These are phyloP conservation scores for Branchellion lobata DNA, from an alignment of 2,888 invertebrate species.

Conservation along the genomic window DNA sequence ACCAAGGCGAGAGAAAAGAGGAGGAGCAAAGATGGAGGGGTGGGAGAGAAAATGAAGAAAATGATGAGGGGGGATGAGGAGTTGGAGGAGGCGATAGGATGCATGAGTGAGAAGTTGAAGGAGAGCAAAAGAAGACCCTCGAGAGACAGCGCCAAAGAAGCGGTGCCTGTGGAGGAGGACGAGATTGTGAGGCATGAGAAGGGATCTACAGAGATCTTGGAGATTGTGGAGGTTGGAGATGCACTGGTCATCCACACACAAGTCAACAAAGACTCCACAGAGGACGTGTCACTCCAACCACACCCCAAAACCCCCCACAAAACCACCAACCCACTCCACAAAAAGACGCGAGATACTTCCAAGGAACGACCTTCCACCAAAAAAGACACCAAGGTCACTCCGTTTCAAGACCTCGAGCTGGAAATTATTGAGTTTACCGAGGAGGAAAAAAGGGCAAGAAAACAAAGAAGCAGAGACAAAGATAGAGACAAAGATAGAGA, in stretches of 20 bases:
- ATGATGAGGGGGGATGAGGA: background rate
- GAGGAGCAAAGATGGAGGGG: too few relatives aligned
- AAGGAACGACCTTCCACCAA: background rate
- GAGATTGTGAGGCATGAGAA: background rate
- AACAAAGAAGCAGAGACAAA: too few relatives aligned
- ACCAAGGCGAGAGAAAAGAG: too few relatives aligned
- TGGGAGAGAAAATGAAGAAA: background rate
- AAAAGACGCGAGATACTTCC: background rate
- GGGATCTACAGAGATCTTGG: background rate
- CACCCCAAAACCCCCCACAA: background rate
- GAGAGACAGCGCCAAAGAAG: background rate
- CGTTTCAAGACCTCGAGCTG: too few relatives aligned
- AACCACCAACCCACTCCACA: background rate
- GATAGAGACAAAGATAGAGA: too few relatives aligned
- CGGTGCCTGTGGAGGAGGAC: background rate
- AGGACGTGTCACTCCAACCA: background rate
- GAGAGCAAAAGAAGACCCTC: background rate
- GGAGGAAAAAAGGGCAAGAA: too few relatives aligned
- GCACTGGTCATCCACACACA: background rate
- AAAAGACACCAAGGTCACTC: too few relatives aligned
- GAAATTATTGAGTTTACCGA: too few relatives aligned
- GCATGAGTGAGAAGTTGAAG: background rate
- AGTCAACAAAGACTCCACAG: background rate
- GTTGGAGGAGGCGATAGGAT: background rate
- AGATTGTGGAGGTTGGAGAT: background rate